These are phyloP conservation scores for Drosophila fuyamai DNA, from an alignment of 1,140 invertebrate species.

Conservation along the genomic window DNA sequence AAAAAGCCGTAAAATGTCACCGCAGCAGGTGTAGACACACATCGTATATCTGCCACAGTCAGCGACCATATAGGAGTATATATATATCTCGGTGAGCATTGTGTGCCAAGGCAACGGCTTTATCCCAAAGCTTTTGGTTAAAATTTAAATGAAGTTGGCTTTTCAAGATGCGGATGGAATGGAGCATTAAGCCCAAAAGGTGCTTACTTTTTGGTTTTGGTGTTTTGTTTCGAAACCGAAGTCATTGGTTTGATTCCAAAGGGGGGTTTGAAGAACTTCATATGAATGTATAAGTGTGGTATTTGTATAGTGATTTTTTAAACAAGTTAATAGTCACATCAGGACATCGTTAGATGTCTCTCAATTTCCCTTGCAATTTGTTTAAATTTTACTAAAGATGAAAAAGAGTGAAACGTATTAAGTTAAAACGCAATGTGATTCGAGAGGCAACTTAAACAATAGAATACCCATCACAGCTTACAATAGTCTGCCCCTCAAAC, in stretches of 20 bases:
- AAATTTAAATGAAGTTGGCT: slow-evolving; percentile 70
- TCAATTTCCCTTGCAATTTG: too few relatives aligned
- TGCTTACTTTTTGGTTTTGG: slow-evolving; percentile 25
- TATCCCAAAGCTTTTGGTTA: slow-evolving; percentile 50
- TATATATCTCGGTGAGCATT: not conserved
- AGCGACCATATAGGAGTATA: slow-evolving; percentile 11
- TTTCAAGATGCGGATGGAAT: slow-evolving; percentile 17
- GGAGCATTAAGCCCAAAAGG: not conserved
- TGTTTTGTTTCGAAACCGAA: not conserved
- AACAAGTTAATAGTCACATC: too few relatives aligned
- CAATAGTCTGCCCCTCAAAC: not conserved
- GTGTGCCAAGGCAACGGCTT: slow-evolving; percentile 44
- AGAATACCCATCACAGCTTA: not conserved
- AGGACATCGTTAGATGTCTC: too few relatives aligned
- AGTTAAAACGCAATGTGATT: not conserved
- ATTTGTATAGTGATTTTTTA: too few relatives aligned
- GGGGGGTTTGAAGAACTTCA: too few relatives aligned
- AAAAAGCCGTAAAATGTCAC: slow-evolving; percentile 80
- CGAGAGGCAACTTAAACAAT: not conserved
- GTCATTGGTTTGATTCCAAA: not conserved
- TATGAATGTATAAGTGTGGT: too few relatives aligned
- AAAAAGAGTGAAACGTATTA: not conserved
- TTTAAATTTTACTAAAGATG: not conserved
- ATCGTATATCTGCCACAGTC: slow-evolving; percentile 30
- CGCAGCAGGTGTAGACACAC: slow-evolving; percentile 63